Evolutionary conservation across 2,888 invertebrate genomes (phyloP).

Genomic region (Temnothorax rugatulus): DNA sequence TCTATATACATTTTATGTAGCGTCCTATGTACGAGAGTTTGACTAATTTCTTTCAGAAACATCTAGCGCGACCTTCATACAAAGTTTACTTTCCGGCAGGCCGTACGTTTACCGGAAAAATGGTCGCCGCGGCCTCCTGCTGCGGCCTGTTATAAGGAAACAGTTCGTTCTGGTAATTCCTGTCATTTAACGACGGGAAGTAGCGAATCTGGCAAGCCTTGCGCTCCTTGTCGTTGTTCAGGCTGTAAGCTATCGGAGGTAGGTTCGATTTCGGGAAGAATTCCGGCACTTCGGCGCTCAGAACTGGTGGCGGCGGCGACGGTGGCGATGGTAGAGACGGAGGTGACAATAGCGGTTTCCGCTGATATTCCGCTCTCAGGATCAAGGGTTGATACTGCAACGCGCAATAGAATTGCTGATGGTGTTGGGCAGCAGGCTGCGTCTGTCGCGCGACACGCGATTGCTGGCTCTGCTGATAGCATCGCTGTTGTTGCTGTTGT

Average conservation of each 20-base stretch:
- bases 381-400: constrained; percentile 69
- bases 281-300: constrained; percentile 82
- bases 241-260: constrained; percentile 45
- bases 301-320: constrained; percentile 65
- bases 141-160: constrained; percentile 78
- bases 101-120: constrained; percentile 78
- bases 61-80: not conserved
- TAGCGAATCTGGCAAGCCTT: constrained; percentile 73
- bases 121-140: constrained; percentile 63
- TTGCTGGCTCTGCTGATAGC: constrained; percentile 43
- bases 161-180: constrained; percentile 80
- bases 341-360: constrained; percentile 35
- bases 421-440: constrained; percentile 36
- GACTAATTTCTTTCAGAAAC: no score
- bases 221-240: constrained; percentile 65
- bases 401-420: constrained; percentile 69
- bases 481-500: constrained; percentile 41
- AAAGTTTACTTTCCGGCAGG: not conserved
- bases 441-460: constrained; percentile 29
- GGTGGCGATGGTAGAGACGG: constrained; percentile 66
- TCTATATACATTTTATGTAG: no score
- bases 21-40: no score
- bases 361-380: constrained; percentile 65
- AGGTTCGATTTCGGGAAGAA: constrained; percentile 81
- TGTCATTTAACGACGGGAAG: constrained; percentile 78